phyloP scores from a whole-genome alignment of 2,797 vertebrate species.

The Siniperca undulata region DNA sequence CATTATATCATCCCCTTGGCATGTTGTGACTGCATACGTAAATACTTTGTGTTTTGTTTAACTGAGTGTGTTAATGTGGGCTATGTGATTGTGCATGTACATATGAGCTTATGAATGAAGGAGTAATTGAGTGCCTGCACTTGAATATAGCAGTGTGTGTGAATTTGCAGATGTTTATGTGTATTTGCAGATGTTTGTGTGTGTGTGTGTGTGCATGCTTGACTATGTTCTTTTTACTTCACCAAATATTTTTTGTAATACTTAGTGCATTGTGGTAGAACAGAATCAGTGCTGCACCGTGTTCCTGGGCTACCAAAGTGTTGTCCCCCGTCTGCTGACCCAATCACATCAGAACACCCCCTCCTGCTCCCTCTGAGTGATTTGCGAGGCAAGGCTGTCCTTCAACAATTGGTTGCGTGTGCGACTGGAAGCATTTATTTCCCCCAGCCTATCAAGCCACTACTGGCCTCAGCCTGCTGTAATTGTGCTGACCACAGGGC shows the following conservation, averaged over 20 bases:
- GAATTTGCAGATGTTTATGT: neutral
- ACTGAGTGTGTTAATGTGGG: slow-evolving; percentile 24
- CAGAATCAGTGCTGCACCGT: slow-evolving; percentile 22
- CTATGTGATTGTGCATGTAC: slow-evolving; percentile 33
- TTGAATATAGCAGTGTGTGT: slow-evolving; percentile 29
- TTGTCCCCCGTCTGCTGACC: slow-evolving; percentile 57
- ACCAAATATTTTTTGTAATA: slow-evolving; percentile 1
- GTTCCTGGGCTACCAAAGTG: neutral
- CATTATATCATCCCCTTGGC: slow-evolving; percentile 41
- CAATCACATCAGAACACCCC: slow-evolving; percentile 33
- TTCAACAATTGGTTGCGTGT: slow-evolving; percentile 70
- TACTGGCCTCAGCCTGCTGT: slow-evolving; percentile 51
- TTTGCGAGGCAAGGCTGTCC: slow-evolving; percentile 65
- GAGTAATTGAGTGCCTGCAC: slow-evolving; percentile 14
- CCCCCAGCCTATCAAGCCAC: slow-evolving; percentile 53
- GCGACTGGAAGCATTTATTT: slow-evolving; percentile 64
- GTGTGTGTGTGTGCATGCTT: neutral
- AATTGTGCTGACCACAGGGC: slow-evolving; percentile 76
- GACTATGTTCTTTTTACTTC: neutral
- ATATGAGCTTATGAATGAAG: slow-evolving; percentile 47
- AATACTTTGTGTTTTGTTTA: slow-evolving; percentile 46
- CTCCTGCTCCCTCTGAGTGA: slow-evolving; percentile 49
- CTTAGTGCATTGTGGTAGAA: slow-evolving; percentile 15
- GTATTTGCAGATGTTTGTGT: slow-evolving; percentile 10
- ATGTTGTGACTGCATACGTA: slow-evolving; percentile 41